These are phyloP conservation scores for Brachyalestes nurse DNA, from an alignment of 2,797 vertebrate species.

Conservation along the genomic window DNA sequence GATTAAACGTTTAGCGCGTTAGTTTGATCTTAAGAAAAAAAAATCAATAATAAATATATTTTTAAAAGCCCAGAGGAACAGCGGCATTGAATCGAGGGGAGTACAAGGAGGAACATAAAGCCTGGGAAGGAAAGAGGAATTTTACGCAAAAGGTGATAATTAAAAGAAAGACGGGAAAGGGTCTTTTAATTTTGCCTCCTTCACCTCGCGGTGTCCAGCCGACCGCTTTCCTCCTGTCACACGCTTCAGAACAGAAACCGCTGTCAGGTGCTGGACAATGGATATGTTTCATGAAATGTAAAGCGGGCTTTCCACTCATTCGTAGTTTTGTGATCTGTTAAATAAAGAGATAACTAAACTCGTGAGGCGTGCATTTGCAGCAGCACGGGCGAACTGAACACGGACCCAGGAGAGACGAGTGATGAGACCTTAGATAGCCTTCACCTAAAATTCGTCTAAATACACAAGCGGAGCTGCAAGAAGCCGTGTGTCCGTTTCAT, in stretches of 20 bases:
- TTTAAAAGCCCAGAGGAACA: neutral
- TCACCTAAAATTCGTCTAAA: neutral
- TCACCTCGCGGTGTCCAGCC: neutral
- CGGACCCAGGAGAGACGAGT: slow-evolving; percentile 23
- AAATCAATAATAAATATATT: neutral
- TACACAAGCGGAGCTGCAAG: slow-evolving; percentile 5
- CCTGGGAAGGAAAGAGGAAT: slow-evolving; percentile 61
- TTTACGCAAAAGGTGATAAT: slow-evolving; percentile 54
- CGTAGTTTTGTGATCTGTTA: slow-evolving; percentile 17
- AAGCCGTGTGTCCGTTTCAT: neutral
- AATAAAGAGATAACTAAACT: slow-evolving; percentile 19
- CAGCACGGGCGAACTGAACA: slow-evolving; percentile 23
- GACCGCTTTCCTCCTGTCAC: neutral
- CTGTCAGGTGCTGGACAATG: slow-evolving; percentile 9
- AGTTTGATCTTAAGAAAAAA: slow-evolving; percentile 65
- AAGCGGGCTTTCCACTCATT: neutral
- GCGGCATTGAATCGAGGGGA: slow-evolving; percentile 19
- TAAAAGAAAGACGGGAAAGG: slow-evolving; percentile 36
- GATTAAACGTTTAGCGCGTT: slow-evolving; percentile 72
- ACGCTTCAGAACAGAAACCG: neutral
- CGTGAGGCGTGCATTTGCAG: neutral
- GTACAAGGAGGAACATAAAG: slow-evolving; percentile 59
- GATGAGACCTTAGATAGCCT: slow-evolving; percentile 48
- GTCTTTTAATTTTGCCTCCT: slow-evolving; percentile 9
- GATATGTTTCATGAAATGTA: slow-evolving; percentile 17